Evolutionary conservation across 2,797 vertebrate species (phyloP), one percentile per base, ranked within the genome.

Genomic region (Hyperoplus immaculatus): DNA sequence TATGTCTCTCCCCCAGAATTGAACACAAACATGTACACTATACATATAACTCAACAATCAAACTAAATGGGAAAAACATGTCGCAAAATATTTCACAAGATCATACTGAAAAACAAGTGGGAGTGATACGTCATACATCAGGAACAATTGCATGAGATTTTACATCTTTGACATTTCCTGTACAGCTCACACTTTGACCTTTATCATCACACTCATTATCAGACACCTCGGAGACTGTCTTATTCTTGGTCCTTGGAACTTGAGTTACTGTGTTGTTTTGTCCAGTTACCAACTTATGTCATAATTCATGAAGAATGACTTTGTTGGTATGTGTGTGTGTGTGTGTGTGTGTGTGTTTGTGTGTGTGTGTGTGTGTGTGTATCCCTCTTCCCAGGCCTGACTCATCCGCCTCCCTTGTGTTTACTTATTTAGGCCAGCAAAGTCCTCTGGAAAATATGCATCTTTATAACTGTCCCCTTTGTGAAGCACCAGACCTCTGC

Each of bases 371-470:
- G 50, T 71, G 21, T 54, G 75, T n/a, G 65, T 73, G 68, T 83
- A 29, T 86, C 88, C 82, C 80, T 89, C 86, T 93, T 94, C 89
- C 89, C 90, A 91, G 81, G 84, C 4, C 85, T 93, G 94, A 95
- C 89, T 95, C 92, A 94, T 92, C 88, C 72, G 14, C 75, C 86
- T 89, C 77, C 45, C 84, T 29, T 73, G 53, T 95, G 94, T 95
- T 96, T 93, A 95, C 94, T 89, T 83, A 93, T 94, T 95, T 94
- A 87, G 93, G 82, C 87, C 89, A 80, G 88, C 81, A 21, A 78
- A 93, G 90, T 91, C 80, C 87, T 92, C 92, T 95, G 95, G 95
- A 96, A 96, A 96, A 95, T 95, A 96, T 96, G 94, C 92, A 78
- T 92, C 88, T 82, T 94, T 95, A 95, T 95, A 95, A 96, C 88